Percentiles rank a stretch among this genome's conserved stretches.
These are phyloP conservation scores for Macrosoma leucophasiata DNA, from an alignment of 2,888 invertebrate genomes.

Conservation along the genomic window DNA sequence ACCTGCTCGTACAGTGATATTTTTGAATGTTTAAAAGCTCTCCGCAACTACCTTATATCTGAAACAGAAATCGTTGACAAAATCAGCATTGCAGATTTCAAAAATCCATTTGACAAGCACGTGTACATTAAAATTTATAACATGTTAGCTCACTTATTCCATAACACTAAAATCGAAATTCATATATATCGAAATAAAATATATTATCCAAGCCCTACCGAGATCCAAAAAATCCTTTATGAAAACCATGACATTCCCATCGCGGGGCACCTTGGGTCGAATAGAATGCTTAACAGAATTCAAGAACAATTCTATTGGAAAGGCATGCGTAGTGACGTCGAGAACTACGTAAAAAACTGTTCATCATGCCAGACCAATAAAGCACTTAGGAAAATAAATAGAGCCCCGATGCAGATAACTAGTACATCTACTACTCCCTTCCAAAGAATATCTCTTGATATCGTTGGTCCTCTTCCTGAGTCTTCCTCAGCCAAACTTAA, in stretches of 20 bases:
- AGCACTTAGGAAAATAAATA: slow-evolving; percentile 18
- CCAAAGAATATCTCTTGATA: slow-evolving; percentile 16
- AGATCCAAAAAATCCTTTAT: slow-evolving; percentile 19
- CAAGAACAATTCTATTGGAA: slow-evolving; percentile 24
- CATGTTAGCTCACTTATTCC: slow-evolving; percentile 19
- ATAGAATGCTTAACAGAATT: slow-evolving; percentile 19
- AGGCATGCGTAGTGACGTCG: slow-evolving; percentile 22
- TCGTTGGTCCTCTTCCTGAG: slow-evolving; percentile 23
- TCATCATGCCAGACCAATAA: slow-evolving; percentile 20
- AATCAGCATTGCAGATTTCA: too few relatives aligned
- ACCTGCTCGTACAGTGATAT: too few relatives aligned
- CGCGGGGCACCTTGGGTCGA: slow-evolving; percentile 21
- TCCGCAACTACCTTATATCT: too few relatives aligned
- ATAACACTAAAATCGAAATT: slow-evolving; percentile 17
- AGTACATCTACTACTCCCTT: slow-evolving; percentile 16
- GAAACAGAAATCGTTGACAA: too few relatives aligned
- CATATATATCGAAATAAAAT: slow-evolving; percentile 18
- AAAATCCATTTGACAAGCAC: too few relatives aligned
- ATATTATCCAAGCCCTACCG: too few relatives aligned
- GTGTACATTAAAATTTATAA: slow-evolving; percentile 21
- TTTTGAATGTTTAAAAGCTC: too few relatives aligned
- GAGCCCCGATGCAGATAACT: slow-evolving; percentile 24
- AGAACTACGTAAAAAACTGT: slow-evolving; percentile 14
- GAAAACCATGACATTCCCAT: slow-evolving; percentile 27
- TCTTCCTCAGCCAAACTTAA: slow-evolving; percentile 16